phyloP scores from a whole-genome alignment of 2,888 invertebrate genomes.

The Orthonychiurus folsomi region DNA sequence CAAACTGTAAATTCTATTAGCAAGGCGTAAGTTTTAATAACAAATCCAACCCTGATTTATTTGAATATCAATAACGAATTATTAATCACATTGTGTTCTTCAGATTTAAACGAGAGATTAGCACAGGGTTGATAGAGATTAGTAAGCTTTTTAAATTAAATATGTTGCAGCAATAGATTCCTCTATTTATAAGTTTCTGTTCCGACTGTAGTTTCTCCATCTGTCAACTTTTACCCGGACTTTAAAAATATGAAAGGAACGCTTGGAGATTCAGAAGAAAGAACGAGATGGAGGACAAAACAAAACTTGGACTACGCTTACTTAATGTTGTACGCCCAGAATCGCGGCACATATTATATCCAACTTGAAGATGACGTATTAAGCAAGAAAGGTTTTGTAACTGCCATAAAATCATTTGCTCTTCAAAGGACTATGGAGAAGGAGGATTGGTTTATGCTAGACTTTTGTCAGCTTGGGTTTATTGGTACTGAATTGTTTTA shows the following conservation, averaged over 20 bases:
- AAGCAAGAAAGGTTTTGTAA: slow-evolving; percentile 72
- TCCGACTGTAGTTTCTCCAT: slow-evolving; percentile 68
- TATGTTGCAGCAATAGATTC: neutral
- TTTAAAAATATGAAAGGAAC: slow-evolving; percentile 65
- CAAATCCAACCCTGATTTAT: too few species aligned
- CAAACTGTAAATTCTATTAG: slow-evolving; percentile 37
- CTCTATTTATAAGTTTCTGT: neutral
- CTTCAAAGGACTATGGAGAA: slow-evolving; percentile 64
- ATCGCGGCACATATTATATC: slow-evolving; percentile 78
- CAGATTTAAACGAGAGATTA: slow-evolving; percentile 66
- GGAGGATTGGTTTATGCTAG: slow-evolving; percentile 79
- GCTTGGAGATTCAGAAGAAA: slow-evolving; percentile 73
- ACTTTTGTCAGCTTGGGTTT: slow-evolving; percentile 88
- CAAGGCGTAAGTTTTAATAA: slow-evolving; percentile 29
- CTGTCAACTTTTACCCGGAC: slow-evolving; percentile 77
- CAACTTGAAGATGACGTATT: slow-evolving; percentile 91
- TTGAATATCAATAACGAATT: too few species aligned
- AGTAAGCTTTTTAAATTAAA: neutral
- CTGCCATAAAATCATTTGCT: slow-evolving; percentile 75
- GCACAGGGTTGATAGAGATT: slow-evolving; percentile 76
- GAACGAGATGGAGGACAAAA: slow-evolving; percentile 85
- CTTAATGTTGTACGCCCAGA: slow-evolving; percentile 85
- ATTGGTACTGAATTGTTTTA: slow-evolving; percentile 56
- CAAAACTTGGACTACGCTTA: slow-evolving; percentile 90
- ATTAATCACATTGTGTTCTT: slow-evolving; percentile 9